Evolutionary conservation across 2,888 invertebrate genomes (phyloP).

Genomic region (Chromoteleia sp.): DNA sequence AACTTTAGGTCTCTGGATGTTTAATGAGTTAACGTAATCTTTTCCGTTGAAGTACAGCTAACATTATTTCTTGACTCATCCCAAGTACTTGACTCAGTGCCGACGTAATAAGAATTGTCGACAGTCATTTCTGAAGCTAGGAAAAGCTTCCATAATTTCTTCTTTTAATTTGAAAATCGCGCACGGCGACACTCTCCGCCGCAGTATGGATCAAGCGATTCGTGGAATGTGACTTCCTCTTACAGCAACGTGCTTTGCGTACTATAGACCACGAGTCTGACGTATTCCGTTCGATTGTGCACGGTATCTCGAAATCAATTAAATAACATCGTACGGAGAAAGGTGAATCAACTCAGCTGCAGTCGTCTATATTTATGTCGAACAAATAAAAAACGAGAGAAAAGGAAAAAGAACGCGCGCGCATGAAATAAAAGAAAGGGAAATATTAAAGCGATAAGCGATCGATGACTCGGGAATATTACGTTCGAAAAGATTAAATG

Average conservation of each 20-base stretch:
- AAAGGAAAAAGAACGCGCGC: no score
- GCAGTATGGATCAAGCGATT: slow-evolving; percentile 55
- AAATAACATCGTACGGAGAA: slow-evolving; percentile 43
- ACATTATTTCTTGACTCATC: neutral
- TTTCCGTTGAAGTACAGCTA: no score
- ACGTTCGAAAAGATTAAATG: slow-evolving; percentile 22
- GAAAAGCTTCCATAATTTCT: slow-evolving; percentile 25
- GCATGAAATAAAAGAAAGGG: neutral
- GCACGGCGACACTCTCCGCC: slow-evolving; percentile 29
- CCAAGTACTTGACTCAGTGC: neutral
- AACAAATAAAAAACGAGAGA: slow-evolving; percentile 4
- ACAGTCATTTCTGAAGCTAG: neutral
- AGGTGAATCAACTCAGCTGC: slow-evolving; percentile 58
- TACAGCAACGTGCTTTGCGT: slow-evolving; percentile 67
- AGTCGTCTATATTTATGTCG: slow-evolving; percentile 32
- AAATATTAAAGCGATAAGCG: slow-evolving; percentile 28
- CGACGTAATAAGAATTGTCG: neutral
- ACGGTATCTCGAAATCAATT: slow-evolving; percentile 59
- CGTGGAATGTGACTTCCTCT: slow-evolving; percentile 70
- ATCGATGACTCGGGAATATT: slow-evolving; percentile 44
- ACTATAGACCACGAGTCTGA: slow-evolving; percentile 39
- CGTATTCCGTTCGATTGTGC: slow-evolving; percentile 39
- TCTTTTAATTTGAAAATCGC: slow-evolving; percentile 35
- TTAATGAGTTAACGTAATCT: no score
- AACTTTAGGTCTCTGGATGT: no score